Evolutionary conservation across 2,888 invertebrate species (phyloP), one percentile per base, ranked within the genome.

Genomic region (Dugesia japonica): DNA sequence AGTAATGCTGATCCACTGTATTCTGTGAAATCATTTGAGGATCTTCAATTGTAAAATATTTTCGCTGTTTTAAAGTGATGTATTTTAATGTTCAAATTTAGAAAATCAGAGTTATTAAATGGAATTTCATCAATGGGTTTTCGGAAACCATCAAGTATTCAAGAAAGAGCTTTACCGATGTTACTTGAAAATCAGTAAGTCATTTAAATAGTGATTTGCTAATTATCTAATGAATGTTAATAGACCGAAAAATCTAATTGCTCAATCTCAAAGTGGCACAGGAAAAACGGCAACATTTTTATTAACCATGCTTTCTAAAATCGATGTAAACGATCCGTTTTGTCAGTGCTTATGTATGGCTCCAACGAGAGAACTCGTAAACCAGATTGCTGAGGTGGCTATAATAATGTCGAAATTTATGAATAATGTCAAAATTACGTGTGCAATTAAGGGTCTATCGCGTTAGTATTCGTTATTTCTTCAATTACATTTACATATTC

Each of bases 211-310:
- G n/a, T n/a, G n/a, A n/a, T n/a, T n/a, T n/a, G n/a, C n/a, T n/a
- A n/a, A n/a, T n/a, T n/a, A n/a, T n/a, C n/a, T n/a, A n/a, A n/a
- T n/a, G n/a, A n/a, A n/a, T n/a, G n/a, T 56, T 23, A 4, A 74
- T 82, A 89, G 89, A 13, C 94, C 94, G 27, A 91, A 92, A 84
- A 98, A 98, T 85, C 90, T 99, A 89, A 97, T 98, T 81, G 98
- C 98, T 0, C 98, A 99, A 85, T 93, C 94, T 77, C 98, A 99
- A 83, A 94, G 94, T 72, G 98, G 98, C 78, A 99, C 98, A 76
- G 98, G 98, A 72, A 99, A 99, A 87, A 99, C 98, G 0, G 98
- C 98, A 38, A 95, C 98, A 4, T 98, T 99, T 87, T 92, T 94
- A 17, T 86, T 98, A 78, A 94, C 95, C 0, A 94, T 97, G 93